Evolutionary conservation across 2,888 invertebrate genomes (phyloP), one percentile per base, ranked within the genome.

Genomic region (Emmelina monodactyla): DNA sequence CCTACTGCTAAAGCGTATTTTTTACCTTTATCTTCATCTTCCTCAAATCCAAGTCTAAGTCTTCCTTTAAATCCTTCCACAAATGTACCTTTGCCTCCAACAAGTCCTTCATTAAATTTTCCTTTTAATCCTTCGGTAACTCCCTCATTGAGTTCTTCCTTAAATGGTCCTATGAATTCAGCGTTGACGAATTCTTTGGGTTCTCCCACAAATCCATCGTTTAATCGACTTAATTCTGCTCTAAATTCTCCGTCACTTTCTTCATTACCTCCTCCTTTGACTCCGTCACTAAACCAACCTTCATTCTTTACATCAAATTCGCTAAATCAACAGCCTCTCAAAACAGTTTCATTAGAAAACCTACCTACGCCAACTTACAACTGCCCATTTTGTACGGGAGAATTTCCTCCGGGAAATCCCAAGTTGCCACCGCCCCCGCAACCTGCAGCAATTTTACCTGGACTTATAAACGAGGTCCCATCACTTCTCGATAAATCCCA

Each of bases 1-100:
- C 39, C 51, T 31, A 45, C 51, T 1, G 53, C 58, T 0, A 46
- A 31, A 6, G 58, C 47, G 0, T 58, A 57, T 40, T 58, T 53
- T 22, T 19, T 59, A 15, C 49, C 53, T 1, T 37, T 47, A 2
- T 45, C 51, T 2, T 42, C 47, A 13, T 32, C 47, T n/a, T 14
- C 44, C 22, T 46, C 53, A 6, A 56, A 45, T 47, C 37, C 51
- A 4, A 45, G 47, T 1, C 31, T 49, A 3, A 22, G 49, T 25
- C 34, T 45, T 22, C 31, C 37, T 4, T 31, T 13, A 12, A 1
- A 35, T 25, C n/a, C 25, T n/a, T 9, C 19, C 19, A 6, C 19
- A 19, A 6, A 5, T 6, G 5, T 19, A 19, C 19, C 19, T 6
- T 6, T 9, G 19, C 5, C 19, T 19, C n/a, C n/a, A n/a, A 19